Evolutionary conservation across 2,113 vertebrate genomes (phyloP), one percentile per base, ranked within the genome.

Genomic region (Trichechus manatus): DNA sequence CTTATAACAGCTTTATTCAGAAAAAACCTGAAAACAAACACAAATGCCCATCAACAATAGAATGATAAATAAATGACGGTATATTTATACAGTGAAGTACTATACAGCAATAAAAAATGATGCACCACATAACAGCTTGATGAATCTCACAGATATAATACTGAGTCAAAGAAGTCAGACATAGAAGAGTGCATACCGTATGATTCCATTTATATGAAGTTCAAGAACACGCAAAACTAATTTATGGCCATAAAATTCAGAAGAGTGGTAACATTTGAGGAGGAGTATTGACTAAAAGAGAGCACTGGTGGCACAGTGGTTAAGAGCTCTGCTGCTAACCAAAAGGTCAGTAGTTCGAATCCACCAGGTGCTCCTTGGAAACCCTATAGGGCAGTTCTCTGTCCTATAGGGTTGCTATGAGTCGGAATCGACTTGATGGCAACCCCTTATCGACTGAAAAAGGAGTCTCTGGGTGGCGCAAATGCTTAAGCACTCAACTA

Each of bases 211-310:
- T 89, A 61, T 42, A 79, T 50, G 44, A 92, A 82, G 22, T 50
- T 75, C 23, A 68, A 92, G 61, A 95, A 42, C 6, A 95, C 83
- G 15, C 13, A 89, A 27, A 96, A 31, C 15, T 83, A 87, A 72
- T 33, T 68, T 87, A 83, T 23, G 87, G 50, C 20, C 66, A 70
- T 70, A 82, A 89, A 89, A 75, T 89, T 89, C 39, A 87, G 9
- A 92, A 83, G 7, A 27, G 2, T 64, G 29, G 14, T 33, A 47
- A 11, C 44, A 33, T 72, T 33, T 25, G 33, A 93, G 7, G 29
- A 70, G 14, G 19, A 78, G 20, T 53, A n/a, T 42, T 74, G 10
- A 72, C 36, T 29, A 22, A n/a, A 80, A 78, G 33, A 20, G 68
- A 56, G 53, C 53, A 1, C 53, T 56, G 53, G 53, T 56, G 15